phyloP scores from a whole-genome alignment of 2,888 invertebrate species.

The Epirrita christyi region DNA sequence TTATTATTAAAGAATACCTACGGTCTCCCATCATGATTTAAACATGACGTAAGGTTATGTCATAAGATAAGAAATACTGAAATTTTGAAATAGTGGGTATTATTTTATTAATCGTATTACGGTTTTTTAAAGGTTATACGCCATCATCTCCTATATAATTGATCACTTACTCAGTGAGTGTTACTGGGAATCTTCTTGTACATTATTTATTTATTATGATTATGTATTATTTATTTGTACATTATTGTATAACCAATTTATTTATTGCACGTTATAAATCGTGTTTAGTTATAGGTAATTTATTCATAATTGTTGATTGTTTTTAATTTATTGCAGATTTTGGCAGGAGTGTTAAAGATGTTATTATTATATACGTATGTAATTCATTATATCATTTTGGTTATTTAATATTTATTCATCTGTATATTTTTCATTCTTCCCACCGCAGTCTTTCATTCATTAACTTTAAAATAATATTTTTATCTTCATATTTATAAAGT shows the following conservation, averaged over 20 bases:
- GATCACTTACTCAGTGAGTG: neutral
- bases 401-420: conserved; percentile 6
- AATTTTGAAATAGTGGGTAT: too few relatives aligned
- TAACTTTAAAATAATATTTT: neutral
- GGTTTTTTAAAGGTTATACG: too few relatives aligned
- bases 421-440: conserved; percentile 21
- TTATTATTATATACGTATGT: conserved; percentile 16
- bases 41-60: too few relatives aligned
- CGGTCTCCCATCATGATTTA: too few relatives aligned
- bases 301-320: conserved; percentile 52
- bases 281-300: conserved; percentile 46
- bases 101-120: too few relatives aligned
- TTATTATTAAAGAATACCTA: too few relatives aligned
- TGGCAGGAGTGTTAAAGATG: conserved; percentile 54
- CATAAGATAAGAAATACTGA: too few relatives aligned
- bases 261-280: neutral
- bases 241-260: neutral
- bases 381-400: conserved; percentile 5
- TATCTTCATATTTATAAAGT: too few relatives aligned
- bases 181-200: too few relatives aligned
- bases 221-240: neutral
- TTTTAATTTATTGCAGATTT: conserved; percentile 57
- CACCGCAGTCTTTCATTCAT: conserved; percentile 14
- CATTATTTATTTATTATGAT: neutral
- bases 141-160: neutral